Evolutionary conservation across 2,797 vertebrate species (phyloP).

Genomic region (Microchirus variegatus): DNA sequence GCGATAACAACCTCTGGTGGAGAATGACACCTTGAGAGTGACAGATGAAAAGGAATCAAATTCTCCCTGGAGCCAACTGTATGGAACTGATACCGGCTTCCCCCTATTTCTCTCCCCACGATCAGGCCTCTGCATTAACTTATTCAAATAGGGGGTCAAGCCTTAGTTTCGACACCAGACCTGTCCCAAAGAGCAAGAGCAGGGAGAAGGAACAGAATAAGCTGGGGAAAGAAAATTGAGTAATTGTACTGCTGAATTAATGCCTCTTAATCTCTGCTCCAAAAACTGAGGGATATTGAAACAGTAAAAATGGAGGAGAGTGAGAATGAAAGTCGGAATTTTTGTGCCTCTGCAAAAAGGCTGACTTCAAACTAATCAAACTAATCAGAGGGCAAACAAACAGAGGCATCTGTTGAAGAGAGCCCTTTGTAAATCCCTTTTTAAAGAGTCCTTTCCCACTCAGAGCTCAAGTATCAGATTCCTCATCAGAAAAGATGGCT

Average conservation of each 20-base stretch:
- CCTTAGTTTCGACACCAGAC: constrained; percentile 82
- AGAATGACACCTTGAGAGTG: constrained; percentile 90
- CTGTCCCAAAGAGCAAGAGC: constrained; percentile 75
- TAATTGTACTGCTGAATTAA: constrained; percentile 88
- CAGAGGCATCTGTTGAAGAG: constrained; percentile 27
- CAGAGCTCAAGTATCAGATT: constrained; percentile 21
- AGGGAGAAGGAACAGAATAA: constrained; percentile 63
- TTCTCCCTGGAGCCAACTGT: constrained; percentile 88
- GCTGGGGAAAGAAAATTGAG: constrained; percentile 71
- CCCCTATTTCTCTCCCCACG: constrained; percentile 73
- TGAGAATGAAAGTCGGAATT: constrained; percentile 6
- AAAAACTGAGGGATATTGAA: constrained; percentile 58
- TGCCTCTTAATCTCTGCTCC: constrained; percentile 83
- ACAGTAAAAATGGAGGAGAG: constrained; percentile 38
- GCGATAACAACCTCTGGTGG: constrained; percentile 90
- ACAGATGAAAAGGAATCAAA: constrained; percentile 89
- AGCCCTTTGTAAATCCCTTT: constrained; percentile 33
- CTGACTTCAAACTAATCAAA: constrained; percentile 41
- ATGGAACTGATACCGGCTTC: constrained; percentile 87
- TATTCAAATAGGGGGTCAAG: constrained; percentile 92
- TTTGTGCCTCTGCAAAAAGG: constrained; percentile 38
- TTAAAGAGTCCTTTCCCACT: constrained; percentile 20
- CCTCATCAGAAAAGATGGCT: constrained; percentile 33
- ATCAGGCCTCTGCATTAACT: constrained; percentile 88
- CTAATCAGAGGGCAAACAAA: constrained; percentile 46